A percentile compares a stretch with the other conserved stretches of the same genome.
phyloP scores from a whole-genome alignment of 1,140 invertebrate genomes.

The Zeugodacus cucurbitae region DNA sequence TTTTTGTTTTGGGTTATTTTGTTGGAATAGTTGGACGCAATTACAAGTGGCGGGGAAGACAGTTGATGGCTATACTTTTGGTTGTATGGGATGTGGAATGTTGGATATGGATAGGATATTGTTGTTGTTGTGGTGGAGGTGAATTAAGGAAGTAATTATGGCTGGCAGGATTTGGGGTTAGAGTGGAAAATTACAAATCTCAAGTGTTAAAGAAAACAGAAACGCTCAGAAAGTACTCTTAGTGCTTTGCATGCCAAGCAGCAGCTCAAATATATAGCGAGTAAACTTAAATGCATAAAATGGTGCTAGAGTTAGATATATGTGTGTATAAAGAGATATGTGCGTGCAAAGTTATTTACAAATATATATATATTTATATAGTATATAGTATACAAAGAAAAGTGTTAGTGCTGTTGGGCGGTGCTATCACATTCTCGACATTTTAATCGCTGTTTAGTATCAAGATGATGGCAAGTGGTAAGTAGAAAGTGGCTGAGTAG shows the following conservation, averaged over 20 bases:
- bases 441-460: not conserved
- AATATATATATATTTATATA: too few species aligned
- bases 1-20: not conserved
- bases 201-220: conserved; percentile 12
- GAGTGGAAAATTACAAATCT: conserved; percentile 36
- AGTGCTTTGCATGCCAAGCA: conserved; percentile 22
- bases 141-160: not conserved
- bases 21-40: conserved; percentile 5
- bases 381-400: not conserved
- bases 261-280: not conserved
- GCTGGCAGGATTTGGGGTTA: not conserved
- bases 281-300: not conserved
- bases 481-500: not conserved
- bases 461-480: not conserved
- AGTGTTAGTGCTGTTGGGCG: not conserved
- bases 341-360: too few species aligned
- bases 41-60: not conserved
- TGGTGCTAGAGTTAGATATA: not conserved
- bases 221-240: not conserved
- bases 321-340: too few species aligned
- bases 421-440: not conserved
- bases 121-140: not conserved
- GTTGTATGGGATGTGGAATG: not conserved
- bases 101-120: not conserved
- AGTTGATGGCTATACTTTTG: not conserved